phyloP scores from a whole-genome alignment of 2,113 vertebrate genomes.

The Rattus rattus region DNA sequence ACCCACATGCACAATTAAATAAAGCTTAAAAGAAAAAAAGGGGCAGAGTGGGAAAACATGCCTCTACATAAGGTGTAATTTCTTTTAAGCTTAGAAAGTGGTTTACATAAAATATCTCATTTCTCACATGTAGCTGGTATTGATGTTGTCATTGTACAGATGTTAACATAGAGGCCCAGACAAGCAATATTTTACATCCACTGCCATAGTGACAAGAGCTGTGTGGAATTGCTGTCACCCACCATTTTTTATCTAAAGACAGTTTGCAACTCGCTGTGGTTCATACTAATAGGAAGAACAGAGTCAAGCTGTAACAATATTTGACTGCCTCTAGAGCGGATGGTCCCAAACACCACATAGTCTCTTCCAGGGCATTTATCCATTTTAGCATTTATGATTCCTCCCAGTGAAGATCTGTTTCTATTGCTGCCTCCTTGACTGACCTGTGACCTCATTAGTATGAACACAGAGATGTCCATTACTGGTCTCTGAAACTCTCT shows the following conservation, averaged over 20 bases:
- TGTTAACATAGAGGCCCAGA: background rate
- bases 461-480: background rate
- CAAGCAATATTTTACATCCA: background rate
- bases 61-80: background rate
- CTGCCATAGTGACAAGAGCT: background rate
- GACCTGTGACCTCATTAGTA: background rate
- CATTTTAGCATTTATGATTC: background rate
- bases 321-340: background rate
- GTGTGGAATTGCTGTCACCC: background rate
- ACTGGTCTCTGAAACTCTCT: background rate
- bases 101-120: background rate
- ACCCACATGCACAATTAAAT: background rate
- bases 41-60: background rate
- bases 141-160: constrained; percentile 24
- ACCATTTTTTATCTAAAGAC: background rate
- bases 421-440: background rate
- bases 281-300: background rate
- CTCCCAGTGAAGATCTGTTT: background rate
- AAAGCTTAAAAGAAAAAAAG: background rate
- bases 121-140: background rate
- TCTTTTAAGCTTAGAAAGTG: background rate
- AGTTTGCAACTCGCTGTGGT: background rate
- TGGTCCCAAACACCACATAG: background rate
- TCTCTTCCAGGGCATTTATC: background rate
- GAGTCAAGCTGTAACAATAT: background rate